Percentiles rank a stretch among this genome's conserved stretches.
These are phyloP conservation scores for Chunga burmeisteri DNA, from an alignment of 2,113 vertebrate species.

Conservation along the genomic window DNA sequence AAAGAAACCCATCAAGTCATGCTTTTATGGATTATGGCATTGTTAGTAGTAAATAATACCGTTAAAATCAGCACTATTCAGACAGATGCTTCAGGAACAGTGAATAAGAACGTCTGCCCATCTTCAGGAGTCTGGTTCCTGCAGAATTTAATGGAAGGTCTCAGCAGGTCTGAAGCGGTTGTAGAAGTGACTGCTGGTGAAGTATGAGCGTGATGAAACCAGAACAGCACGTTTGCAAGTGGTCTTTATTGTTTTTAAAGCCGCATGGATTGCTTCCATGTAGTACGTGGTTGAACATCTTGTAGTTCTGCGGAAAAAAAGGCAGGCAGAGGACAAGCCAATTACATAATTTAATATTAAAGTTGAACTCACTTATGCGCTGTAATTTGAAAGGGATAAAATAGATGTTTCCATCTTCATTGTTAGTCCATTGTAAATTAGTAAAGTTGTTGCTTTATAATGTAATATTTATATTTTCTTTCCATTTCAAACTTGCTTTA, in stretches of 20 bases:
- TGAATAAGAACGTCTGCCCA: not conserved
- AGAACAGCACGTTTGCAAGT: not conserved
- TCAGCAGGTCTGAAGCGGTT: not conserved
- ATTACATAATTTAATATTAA: not conserved
- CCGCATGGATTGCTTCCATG: not conserved
- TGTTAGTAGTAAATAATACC: not conserved
- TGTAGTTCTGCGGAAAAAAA: not conserved
- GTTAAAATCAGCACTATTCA: not conserved
- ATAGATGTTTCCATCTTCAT: not conserved
- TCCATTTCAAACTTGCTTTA: not conserved
- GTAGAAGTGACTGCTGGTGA: not conserved
- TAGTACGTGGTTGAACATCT: not conserved
- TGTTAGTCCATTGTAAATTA: not conserved
- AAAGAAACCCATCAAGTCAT: not conserved
- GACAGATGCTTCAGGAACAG: not conserved
- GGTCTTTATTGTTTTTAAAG: not conserved
- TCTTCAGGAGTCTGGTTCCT: not conserved
- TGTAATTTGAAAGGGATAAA: not conserved
- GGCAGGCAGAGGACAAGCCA: not conserved
- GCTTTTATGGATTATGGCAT: not conserved
- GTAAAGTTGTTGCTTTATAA: not conserved
- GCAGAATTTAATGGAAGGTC: not conserved
- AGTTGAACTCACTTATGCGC: not conserved
- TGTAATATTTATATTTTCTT: not conserved
- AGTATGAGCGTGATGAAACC: not conserved